These are phyloP conservation scores for Allobates femoralis DNA, from an alignment of 2,797 vertebrate genomes.

Conservation along the genomic window DNA sequence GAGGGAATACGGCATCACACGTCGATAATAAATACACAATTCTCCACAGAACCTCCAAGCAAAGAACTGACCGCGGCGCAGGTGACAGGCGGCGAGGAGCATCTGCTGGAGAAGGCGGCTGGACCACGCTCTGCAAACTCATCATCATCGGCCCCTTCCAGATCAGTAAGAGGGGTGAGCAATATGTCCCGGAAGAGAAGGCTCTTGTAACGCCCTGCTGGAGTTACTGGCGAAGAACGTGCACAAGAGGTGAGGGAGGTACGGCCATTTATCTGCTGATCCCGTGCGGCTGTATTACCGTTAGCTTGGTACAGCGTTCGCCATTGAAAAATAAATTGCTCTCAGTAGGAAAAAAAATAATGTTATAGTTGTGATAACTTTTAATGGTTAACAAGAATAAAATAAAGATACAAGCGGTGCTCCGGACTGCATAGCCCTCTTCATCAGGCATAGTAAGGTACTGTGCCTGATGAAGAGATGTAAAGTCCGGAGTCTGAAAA, in stretches of 20 bases:
- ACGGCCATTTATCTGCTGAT: background rate
- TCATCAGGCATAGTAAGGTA: no score
- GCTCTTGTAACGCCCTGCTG: constrained; percentile 77
- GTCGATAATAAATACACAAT: background rate
- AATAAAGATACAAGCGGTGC: no score
- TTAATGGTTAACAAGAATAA: no score
- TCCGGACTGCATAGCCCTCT: no score
- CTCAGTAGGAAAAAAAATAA: no score
- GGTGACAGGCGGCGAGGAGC: constrained; percentile 74
- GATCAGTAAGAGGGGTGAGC: constrained; percentile 77
- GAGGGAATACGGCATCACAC: background rate
- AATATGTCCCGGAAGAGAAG: constrained; percentile 81
- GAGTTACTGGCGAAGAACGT: constrained; percentile 81
- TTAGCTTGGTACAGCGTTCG: no score
- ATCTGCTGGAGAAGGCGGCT: constrained; percentile 81
- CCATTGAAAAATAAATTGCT: no score
- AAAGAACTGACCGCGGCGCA: constrained; percentile 75
- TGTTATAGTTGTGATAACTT: no score
- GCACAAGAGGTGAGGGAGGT: constrained; percentile 80
- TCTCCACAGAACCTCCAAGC: constrained; percentile 74
- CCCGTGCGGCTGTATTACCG: background rate
- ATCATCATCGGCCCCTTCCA: constrained; percentile 88
- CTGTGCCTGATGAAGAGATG: no score
- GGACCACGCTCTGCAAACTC: constrained; percentile 76
- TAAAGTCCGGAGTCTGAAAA: no score